Base-by-base conservation (phyloP, 1,140 invertebrate genomes). In the Leptopilina boulardi region DNA sequence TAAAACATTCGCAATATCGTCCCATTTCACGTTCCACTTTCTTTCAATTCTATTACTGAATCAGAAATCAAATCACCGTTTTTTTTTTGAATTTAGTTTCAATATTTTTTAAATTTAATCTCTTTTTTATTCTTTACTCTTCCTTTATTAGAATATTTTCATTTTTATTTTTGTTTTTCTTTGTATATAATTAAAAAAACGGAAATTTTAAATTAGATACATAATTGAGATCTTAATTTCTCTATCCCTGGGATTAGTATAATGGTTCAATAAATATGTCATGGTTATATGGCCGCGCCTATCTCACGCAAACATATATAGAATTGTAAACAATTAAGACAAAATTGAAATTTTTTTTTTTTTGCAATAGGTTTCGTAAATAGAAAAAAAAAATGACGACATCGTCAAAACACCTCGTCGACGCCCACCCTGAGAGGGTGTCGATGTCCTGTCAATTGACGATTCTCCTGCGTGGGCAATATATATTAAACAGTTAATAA, bases 391-490 rank as follows among this genome's bases (percentile, higher is more conserved):
- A n/a, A 30, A n/a, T 75, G 38, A 77, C 77, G 72, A 71, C 54
- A 42, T 70, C 3, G 15, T 21, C 0, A 10, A n/a, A 23, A 59
- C 59, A 66, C 59, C 26, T 66, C 59, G 59, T 66, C 26, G 59
- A 66, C 59, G 59, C 59, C 59, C 59, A 66, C 59, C 26, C 26
- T 23, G 56, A 82, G 80, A 84, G 82, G 84, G 83, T 86, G 82
- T 84, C 76, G 85, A 75, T 59, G 56, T 71, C 71, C 56, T 75
- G 86, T 84, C 79, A 83, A 85, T 83, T 80, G 74, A 72, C 70
- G 54, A 41, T 44, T 77, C 77, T 38, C n/a, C 26, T 76, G 78
- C 78, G 75, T 83, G 77, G 79, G 82, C 77, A 80, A n/a, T 51
- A 70, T n/a, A n/a, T 42, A 42, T 38, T 38, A 38, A 38, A 54